A percentile compares a stretch with the other conserved stretches of the same genome.
Conservation (phyloP, 2,797 vertebrate species). For the Esox masquinongy region DNA sequence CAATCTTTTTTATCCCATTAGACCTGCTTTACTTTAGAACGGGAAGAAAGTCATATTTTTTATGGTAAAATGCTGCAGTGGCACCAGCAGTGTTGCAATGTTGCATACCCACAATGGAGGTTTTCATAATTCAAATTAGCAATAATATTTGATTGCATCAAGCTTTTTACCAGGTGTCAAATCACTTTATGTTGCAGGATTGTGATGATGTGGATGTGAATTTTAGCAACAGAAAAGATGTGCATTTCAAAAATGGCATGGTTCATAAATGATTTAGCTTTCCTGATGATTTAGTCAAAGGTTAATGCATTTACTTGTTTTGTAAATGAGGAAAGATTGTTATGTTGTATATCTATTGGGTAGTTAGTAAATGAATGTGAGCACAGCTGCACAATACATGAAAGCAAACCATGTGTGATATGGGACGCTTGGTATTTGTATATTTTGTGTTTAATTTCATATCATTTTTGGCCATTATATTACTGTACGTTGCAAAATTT, state of each 20-base stretch:
- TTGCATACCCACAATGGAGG: neutral
- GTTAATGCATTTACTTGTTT: neutral
- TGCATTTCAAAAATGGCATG: neutral
- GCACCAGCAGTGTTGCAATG: too few relatives aligned
- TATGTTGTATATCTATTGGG: neutral
- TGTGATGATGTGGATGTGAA: neutral
- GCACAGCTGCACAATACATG: neutral
- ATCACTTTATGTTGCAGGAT: neutral
- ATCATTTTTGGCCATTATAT: neutral
- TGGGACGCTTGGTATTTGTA: neutral
- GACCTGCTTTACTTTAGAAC: neutral
- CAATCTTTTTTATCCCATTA: neutral
- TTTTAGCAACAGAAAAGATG: neutral
- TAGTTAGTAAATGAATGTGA: neutral
- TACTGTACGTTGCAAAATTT: neutral
- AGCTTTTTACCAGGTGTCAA: neutral
- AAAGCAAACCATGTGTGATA: neutral
- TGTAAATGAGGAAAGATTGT: neutral
- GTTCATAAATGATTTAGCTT: conserved; percentile 2
- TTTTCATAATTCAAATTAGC: neutral
- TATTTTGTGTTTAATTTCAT: neutral
- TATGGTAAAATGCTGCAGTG: neutral
- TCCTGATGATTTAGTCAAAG: neutral
- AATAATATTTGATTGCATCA: conserved; percentile 5
- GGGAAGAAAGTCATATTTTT: neutral